Conservation (phyloP, 1,140 invertebrate genomes). For the Micrasema minimum region DNA sequence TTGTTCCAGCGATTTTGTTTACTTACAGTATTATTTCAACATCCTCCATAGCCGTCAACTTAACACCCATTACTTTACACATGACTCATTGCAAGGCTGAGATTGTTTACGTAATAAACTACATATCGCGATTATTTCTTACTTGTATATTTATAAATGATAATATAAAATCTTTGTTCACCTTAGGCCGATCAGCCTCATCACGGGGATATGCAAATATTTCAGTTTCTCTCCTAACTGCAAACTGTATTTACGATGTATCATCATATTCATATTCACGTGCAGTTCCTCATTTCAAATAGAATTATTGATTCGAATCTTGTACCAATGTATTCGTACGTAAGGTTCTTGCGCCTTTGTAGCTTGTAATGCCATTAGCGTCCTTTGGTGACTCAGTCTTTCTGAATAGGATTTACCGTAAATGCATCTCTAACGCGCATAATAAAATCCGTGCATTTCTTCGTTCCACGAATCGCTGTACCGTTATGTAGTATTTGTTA, state of each 20-base stretch:
- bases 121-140: conserved; percentile 14
- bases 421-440: conserved; percentile 7
- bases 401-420: conserved; percentile 2
- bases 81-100: conserved; percentile 3
- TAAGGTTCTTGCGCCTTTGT: no score
- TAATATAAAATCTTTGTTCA: conserved; percentile 11
- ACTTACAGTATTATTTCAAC: not conserved
- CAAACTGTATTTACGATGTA: no score
- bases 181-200: not conserved
- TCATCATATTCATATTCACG: no score
- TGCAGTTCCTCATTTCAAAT: no score
- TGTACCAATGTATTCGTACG: no score
- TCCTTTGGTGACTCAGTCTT: no score
- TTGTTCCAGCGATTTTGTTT: not conserved
- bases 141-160: conserved; percentile 11
- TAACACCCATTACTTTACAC: not conserved
- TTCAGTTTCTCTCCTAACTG: no score
- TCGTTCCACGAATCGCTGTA: conserved; percentile 2
- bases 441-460: conserved; percentile 8
- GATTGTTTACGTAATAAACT: conserved; percentile 4
- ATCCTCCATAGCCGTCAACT: not conserved
- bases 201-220: no score
- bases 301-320: no score
- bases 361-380: no score
- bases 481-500: conserved; percentile 12